Evolutionary conservation across 2,113 vertebrate genomes (phyloP), one percentile per base, ranked within the genome.

Genomic region (Sminthopsis crassicaudata): DNA sequence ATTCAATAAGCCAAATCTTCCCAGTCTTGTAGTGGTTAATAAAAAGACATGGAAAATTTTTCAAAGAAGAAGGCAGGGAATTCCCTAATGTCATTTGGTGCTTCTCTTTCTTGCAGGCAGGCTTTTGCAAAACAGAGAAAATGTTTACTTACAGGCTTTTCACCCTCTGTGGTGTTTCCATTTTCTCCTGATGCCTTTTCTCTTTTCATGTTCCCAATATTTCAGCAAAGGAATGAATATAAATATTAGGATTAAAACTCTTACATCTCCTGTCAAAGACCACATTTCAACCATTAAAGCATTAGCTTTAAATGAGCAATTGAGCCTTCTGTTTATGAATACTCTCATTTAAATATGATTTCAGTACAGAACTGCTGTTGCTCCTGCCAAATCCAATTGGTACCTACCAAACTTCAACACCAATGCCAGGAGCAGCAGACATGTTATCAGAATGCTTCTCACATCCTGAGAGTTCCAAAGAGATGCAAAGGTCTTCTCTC

Each of bases 141-240:
- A 95, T 46, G 67, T 92, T 95, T 95, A 30, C 26, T 89, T 60
- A 19, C 0, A 46, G 25, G 53, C 51, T 94, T 90, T 90, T 95
- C 92, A 92, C 42, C 67, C 48, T 92, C 36, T 30, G 9, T 60
- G 46, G 9, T 46, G 36, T 94, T 96, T 91, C 95, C 36, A 22
- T 90, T 88, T 92, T 60, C 91, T 92, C 27, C 67, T 89, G 7
- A 14, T 91, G 42, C 22, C 19, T 46, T 1, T 54, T 91, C 67
- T 46, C 90, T 97, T 91, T 90, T 54, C 89, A n/a, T 53, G 14
- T 2, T 89, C 89, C 19, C 50, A 94, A 9, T 53, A 93, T 67
- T 92, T 94, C 92, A 91, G 60, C 90, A 91, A 95, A 94, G 95
- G n/a, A 94, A 92, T 54, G 46, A 96, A 84, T 60, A 26, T 94